Evolutionary conservation across 2,113 vertebrate species (phyloP).

Genomic region (Dascyllus trimaculatus): DNA sequence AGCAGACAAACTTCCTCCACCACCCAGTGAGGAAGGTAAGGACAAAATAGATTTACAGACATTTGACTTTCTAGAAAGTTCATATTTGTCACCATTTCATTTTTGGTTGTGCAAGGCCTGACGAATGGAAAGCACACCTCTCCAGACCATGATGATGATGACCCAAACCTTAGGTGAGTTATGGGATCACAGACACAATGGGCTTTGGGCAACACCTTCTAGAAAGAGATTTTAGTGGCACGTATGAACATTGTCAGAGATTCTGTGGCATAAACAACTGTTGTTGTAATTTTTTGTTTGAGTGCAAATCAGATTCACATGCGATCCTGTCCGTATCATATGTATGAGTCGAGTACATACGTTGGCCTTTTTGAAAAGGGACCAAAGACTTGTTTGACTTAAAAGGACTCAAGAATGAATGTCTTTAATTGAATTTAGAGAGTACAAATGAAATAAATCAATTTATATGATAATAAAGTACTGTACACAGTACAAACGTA

Average conservation of each 20-base stretch:
- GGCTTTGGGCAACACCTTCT: not conserved
- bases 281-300: too few relatives aligned
- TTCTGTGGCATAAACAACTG: too few relatives aligned
- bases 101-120: conserved; percentile 82
- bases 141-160: conserved; percentile 82
- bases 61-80: not conserved
- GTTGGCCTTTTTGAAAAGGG: too few relatives aligned
- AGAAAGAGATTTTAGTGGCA: not conserved
- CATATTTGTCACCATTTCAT: conserved; percentile 14
- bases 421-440: too few relatives aligned
- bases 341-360: too few relatives aligned
- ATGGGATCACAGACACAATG: not conserved
- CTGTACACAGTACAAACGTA: too few relatives aligned
- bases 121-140: conserved; percentile 88
- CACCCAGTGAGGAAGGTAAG: conserved; percentile 81
- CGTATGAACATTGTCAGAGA: not conserved
- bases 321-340: too few relatives aligned
- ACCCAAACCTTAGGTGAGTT: conserved; percentile 87
- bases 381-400: too few relatives aligned
- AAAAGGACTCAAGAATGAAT: too few relatives aligned
- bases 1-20: conserved; percentile 83
- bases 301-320: too few relatives aligned
- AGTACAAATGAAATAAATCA: too few relatives aligned
- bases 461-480: too few relatives aligned
- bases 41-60: not conserved